phyloP scores from a whole-genome alignment of 1,140 invertebrate species.

The Bombus waltoni region DNA sequence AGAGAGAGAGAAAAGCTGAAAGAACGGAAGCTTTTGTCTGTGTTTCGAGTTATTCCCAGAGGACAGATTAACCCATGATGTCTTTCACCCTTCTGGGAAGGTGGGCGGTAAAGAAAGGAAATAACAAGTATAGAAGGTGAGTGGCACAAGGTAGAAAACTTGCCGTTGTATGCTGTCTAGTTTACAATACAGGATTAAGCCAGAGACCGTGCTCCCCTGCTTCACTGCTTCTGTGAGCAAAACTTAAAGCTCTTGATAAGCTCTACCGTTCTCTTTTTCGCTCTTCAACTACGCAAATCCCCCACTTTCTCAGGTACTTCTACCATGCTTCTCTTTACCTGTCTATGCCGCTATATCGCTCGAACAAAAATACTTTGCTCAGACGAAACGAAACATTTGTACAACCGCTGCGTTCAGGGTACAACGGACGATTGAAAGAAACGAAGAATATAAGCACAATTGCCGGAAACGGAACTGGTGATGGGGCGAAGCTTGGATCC shows the following conservation, averaged over 20 bases:
- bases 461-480: slow-evolving; percentile 4
- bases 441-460: not conserved
- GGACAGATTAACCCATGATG: slow-evolving; percentile 76
- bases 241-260: slow-evolving; percentile 80
- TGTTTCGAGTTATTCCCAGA: slow-evolving; percentile 77
- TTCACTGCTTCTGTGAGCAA: slow-evolving; percentile 61
- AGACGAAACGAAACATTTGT: not conserved
- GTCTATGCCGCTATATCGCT: slow-evolving; percentile 6
- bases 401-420: not conserved
- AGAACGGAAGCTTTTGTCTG: slow-evolving; percentile 71
- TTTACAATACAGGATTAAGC: slow-evolving; percentile 81
- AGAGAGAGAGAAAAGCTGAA: slow-evolving; percentile 16
- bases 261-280: slow-evolving; percentile 62
- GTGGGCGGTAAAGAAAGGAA: slow-evolving; percentile 49
- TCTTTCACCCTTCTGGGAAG: slow-evolving; percentile 61
- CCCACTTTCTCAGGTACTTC: slow-evolving; percentile 36
- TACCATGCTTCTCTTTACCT: slow-evolving; percentile 23
- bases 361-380: slow-evolving; percentile 46
- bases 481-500: not conserved
- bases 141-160: slow-evolving; percentile 70
- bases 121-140: slow-evolving; percentile 66
- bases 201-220: slow-evolving; percentile 53
- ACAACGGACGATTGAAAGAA: slow-evolving; percentile 10
- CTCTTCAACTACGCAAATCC: slow-evolving; percentile 39
- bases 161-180: slow-evolving; percentile 75